Evolutionary conservation across 2,888 invertebrate genomes (phyloP), one percentile per base, ranked within the genome.

Genomic region (Latrodectus hesperus): DNA sequence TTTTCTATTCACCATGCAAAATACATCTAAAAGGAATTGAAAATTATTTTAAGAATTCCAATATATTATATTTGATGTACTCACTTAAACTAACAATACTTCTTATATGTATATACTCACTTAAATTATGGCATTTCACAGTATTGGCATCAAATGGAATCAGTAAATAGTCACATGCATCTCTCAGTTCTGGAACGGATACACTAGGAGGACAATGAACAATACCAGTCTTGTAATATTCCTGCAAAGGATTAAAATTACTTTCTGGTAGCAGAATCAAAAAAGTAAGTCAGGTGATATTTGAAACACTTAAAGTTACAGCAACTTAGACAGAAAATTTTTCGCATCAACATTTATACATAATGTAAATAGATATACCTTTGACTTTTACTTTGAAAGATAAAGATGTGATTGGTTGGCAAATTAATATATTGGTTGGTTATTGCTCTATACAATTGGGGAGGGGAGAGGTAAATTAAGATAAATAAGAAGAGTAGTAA

Each of bases 131-230:
- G 93, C 98, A 99, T 91, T 98, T 95, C 80, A 99, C 96, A 70
- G 98, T 98, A 90, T 95, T 95, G 12, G 99, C 97, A 93, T 98
- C 98, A 92, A 99, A 99, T 16, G 99, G 99, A 91, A 99, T 96
- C 70, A 99, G 94, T 83, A 99, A 94, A 92, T 99, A 99, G 93
- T 99, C 99, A 92, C 99, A 99, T 26, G 99, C 99, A 93, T 99
- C 99, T 89, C 99, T 94, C 90, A 99, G 93, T 93, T 99, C 99
- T 91, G 98, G 97, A 67, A 99, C 98, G 0, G 98, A 96, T 0
- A 99, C 97, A 0, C 97, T 96, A 0, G 98, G 97, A 0, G 99
- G 99, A 92, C 99, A 99, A 64, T 96, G 95, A 90, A 99, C 97
- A 60, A 96, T 94, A 5, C 98, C 98, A 22, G 96, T 96, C 89